phyloP scores from a whole-genome alignment of 2,797 vertebrate species.

The Chelmon rostratus region DNA sequence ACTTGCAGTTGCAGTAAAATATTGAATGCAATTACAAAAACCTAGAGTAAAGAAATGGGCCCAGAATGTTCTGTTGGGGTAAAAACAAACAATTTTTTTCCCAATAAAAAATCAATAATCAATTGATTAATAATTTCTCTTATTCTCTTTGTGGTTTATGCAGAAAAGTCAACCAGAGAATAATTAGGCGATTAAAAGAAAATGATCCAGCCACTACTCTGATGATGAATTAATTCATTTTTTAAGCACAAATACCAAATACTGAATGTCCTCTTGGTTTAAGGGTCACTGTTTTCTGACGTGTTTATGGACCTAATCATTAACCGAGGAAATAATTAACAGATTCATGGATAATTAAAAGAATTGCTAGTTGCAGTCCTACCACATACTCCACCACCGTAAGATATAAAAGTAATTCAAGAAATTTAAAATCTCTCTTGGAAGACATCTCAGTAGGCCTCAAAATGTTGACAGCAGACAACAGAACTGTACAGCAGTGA shows the following conservation, averaged over 20 bases:
- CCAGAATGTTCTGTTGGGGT: too few relatives aligned
- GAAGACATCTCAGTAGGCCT: not conserved
- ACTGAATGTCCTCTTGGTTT: too few relatives aligned
- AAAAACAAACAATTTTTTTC: too few relatives aligned
- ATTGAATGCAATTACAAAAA: too few relatives aligned
- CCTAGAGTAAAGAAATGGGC: too few relatives aligned
- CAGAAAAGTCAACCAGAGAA: too few relatives aligned
- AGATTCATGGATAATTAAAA: not conserved
- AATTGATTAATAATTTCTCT: too few relatives aligned
- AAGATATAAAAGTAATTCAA: not conserved
- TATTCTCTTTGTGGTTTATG: not conserved
- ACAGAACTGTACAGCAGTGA: not conserved
- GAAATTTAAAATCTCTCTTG: not conserved
- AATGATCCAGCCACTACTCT: not conserved
- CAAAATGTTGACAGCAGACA: conserved; percentile 15
- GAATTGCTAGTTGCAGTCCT: not conserved
- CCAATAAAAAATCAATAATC: too few relatives aligned
- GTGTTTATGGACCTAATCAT: not conserved
- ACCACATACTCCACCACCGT: too few relatives aligned
- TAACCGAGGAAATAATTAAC: not conserved
- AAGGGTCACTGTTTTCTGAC: not conserved
- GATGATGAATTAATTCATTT: too few relatives aligned
- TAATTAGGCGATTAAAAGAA: too few relatives aligned
- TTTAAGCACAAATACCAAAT: too few relatives aligned
- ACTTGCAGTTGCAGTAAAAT: not conserved